phyloP scores from a whole-genome alignment of 2,113 vertebrate genomes.

The Phaethornis superciliosus region DNA sequence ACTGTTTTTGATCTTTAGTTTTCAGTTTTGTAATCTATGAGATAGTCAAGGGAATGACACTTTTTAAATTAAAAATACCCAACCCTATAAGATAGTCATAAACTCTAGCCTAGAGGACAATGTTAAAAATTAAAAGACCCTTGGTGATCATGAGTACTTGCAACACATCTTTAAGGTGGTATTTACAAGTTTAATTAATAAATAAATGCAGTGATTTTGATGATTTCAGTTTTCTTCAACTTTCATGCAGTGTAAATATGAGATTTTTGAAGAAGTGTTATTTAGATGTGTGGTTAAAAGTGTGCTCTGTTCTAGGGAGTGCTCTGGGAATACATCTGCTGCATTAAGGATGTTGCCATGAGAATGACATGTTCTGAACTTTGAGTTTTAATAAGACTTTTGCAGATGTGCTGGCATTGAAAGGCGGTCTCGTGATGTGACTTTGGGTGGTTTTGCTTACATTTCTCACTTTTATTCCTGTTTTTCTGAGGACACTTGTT shows the following conservation, averaged over 20 bases:
- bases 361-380: constrained; percentile 68
- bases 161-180: neutral
- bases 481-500: constrained; percentile 14
- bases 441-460: constrained; percentile 60
- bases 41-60: neutral
- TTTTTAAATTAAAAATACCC: neutral
- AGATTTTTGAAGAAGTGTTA: neutral
- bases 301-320: neutral
- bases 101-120: neutral
- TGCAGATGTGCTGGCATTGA: constrained; percentile 68
- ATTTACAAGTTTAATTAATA: neutral
- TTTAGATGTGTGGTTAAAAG: constrained; percentile 17
- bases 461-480: constrained; percentile 40
- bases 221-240: neutral
- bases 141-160: neutral
- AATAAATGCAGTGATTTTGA: neutral
- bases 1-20: neutral
- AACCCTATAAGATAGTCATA: neutral
- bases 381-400: constrained; percentile 25
- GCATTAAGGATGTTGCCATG: constrained; percentile 11
- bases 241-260: neutral
- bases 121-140: neutral
- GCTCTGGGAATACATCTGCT: constrained; percentile 62
- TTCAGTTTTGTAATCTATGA: neutral
- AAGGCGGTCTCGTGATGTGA: constrained; percentile 20